These are phyloP conservation scores for Mesorhabditis spiculigera DNA, from an alignment of 2,888 invertebrate species.

Conservation along the genomic window DNA sequence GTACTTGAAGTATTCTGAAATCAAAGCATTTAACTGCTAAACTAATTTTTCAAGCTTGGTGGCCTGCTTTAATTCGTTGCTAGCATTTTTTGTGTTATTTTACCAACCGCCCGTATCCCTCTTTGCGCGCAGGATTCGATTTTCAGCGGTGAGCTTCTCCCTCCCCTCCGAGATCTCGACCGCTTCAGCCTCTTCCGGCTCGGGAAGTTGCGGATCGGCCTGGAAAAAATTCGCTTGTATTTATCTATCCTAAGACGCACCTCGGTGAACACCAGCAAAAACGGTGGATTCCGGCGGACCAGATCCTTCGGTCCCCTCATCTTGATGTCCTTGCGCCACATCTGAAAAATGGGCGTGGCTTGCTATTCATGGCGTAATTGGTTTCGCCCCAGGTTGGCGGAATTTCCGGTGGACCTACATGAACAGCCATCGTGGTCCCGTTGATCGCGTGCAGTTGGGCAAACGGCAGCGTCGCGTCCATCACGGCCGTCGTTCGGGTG, in stretches of 20 bases:
- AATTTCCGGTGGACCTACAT: background rate
- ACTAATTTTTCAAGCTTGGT: too few species aligned
- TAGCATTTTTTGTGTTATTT: too few species aligned
- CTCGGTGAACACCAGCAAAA: background rate
- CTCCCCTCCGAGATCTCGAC: background rate
- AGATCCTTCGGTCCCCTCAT: background rate
- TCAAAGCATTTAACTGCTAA: background rate
- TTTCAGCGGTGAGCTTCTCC: background rate
- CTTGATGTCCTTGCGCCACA: conserved; percentile 5
- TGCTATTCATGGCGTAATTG: too few species aligned
- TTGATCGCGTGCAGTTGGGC: background rate
- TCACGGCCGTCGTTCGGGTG: background rate
- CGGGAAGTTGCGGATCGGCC: background rate
- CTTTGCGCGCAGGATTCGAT: background rate
- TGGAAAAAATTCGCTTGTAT: background rate
- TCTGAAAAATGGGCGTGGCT: background rate
- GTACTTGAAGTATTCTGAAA: conserved; percentile 5
- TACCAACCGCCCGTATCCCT: background rate
- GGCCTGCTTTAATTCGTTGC: too few species aligned
- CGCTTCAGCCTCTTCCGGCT: background rate
- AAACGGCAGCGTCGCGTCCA: background rate
- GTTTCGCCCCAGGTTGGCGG: too few species aligned
- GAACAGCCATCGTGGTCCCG: background rate
- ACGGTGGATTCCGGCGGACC: background rate
- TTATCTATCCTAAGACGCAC: background rate